Percentiles rank a stretch among this genome's conserved stretches.
Conservation (phyloP, 92 coral and sea anemone genomes). For the Epizoanthus stellaris region DNA sequence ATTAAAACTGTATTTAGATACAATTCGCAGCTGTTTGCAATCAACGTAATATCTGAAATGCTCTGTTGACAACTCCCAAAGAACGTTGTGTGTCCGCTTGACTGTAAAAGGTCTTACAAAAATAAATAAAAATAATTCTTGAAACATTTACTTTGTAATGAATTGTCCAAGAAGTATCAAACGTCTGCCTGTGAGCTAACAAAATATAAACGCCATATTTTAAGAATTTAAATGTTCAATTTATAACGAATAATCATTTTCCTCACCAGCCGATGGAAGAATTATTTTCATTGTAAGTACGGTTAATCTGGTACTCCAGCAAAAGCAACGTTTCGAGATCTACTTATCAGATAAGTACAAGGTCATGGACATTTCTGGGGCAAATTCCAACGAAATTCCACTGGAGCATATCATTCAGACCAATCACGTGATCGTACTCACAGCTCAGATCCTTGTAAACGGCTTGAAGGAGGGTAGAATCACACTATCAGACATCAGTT, state of each 20-base stretch:
- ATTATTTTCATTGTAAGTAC: slow-evolving; percentile 91
- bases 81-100: no score
- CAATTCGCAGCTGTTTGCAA: no score
- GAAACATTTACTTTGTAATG: no score
- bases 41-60: no score
- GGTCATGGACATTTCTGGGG: slow-evolving; percentile 79
- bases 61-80: no score
- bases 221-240: no score
- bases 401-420: slow-evolving; percentile 60
- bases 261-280: slow-evolving; percentile 43
- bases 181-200: no score
- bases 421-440: slow-evolving; percentile 79
- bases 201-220: no score
- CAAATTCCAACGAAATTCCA: slow-evolving; percentile 74
- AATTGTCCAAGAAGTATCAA: no score
- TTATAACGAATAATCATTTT: not conserved
- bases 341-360: slow-evolving; percentile 73
- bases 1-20: no score
- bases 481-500: slow-evolving; percentile 58
- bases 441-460: slow-evolving; percentile 90
- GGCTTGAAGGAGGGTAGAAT: slow-evolving; percentile 68
- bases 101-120: no score
- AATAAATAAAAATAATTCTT: no score
- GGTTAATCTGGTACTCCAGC: slow-evolving; percentile 89
- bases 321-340: slow-evolving; percentile 74